These are phyloP conservation scores for Diabrotica virgifera DNA, from an alignment of 1,140 invertebrate species.

Conservation along the genomic window DNA sequence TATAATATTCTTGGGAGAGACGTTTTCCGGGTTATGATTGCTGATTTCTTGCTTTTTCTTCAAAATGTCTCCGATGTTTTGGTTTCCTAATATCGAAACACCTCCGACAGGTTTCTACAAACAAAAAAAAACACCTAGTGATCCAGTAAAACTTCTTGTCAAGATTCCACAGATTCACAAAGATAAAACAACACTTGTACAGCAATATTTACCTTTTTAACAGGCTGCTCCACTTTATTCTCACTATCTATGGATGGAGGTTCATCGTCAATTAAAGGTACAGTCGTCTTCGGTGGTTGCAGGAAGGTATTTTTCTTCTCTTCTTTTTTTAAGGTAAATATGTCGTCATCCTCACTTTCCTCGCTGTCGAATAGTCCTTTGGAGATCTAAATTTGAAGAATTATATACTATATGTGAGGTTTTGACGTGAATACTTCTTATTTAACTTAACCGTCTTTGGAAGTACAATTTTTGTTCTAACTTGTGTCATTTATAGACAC, in stretches of 20 bases:
- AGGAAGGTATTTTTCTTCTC: constrained; percentile 45
- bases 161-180: background rate
- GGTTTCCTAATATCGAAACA: constrained; percentile 53
- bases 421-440: background rate
- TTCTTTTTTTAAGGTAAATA: constrained; percentile 31
- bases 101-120: constrained; percentile 57
- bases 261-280: constrained; percentile 36
- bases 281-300: constrained; percentile 32
- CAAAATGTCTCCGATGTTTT: constrained; percentile 8
- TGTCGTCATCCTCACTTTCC: constrained; percentile 38
- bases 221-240: constrained; percentile 19
- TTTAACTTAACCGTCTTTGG: too few species aligned
- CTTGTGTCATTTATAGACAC: too few species aligned
- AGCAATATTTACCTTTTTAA: constrained; percentile 28
- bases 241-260: constrained; percentile 29
- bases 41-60: background rate
- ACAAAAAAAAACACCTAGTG: constrained; percentile 30
- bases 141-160: constrained; percentile 20
- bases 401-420: background rate
- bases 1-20: too few species aligned
- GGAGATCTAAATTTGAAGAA: background rate
- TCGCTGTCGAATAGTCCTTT: constrained; percentile 30
- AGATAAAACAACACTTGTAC: constrained; percentile 10
- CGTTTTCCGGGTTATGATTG: background rate
- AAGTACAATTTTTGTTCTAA: too few species aligned